These are phyloP conservation scores for Dioctria linearis DNA, from an alignment of 2,888 invertebrate species.

Conservation along the genomic window DNA sequence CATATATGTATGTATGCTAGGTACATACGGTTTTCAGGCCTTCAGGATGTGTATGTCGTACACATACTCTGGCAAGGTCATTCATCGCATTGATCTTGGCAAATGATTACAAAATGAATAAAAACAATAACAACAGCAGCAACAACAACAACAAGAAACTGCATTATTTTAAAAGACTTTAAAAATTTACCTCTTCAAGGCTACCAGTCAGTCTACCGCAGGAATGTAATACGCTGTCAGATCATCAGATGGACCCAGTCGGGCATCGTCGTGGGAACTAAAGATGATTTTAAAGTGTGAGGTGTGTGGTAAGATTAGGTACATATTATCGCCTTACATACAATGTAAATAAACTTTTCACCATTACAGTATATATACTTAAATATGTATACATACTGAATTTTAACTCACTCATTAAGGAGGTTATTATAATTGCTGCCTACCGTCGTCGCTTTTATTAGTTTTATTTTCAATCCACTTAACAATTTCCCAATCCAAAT, in stretches of 20 bases:
- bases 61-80: conserved; percentile 45
- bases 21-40: background rate
- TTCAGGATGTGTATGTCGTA: conserved; percentile 35
- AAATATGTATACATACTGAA: no score
- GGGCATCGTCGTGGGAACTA: conserved; percentile 29
- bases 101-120: background rate
- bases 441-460: no score
- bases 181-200: conserved; percentile 38
- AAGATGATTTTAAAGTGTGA: conserved; percentile 37
- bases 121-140: background rate
- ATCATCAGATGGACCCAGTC: background rate
- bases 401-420: conserved; percentile 2
- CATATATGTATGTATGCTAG: background rate
- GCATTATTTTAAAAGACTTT: conserved; percentile 38
- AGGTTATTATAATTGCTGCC: background rate
- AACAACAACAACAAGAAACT: conserved; percentile 26
- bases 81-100: conserved; percentile 49
- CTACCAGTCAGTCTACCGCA: conserved; percentile 20
- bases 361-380: no score
- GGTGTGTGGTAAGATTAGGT: background rate
- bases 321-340: no score
- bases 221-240: conserved; percentile 24
- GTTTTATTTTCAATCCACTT: conserved; percentile 13
- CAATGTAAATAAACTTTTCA: no score
- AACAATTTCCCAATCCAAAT: background rate